These are phyloP conservation scores for Halcyon leucocephala DNA, from an alignment of 2,797 vertebrate genomes.

Conservation along the genomic window DNA sequence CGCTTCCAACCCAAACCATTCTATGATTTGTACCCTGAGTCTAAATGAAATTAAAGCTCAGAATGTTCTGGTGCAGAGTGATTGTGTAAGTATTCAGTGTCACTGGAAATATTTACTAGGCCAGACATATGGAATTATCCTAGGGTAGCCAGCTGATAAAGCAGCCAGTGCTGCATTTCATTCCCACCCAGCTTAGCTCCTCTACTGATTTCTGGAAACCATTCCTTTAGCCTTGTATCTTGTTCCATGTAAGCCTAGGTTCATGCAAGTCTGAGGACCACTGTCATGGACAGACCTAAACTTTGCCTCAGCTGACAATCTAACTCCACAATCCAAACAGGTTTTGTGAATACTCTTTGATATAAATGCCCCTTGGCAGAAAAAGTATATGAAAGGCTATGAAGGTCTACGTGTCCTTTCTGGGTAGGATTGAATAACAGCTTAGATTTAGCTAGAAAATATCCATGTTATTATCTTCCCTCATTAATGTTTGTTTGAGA, in stretches of 20 bases:
- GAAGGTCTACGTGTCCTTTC: neutral
- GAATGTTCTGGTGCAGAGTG: neutral
- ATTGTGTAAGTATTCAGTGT: neutral
- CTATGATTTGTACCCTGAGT: neutral
- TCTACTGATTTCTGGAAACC: neutral
- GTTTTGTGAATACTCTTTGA: neutral
- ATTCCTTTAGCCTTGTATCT: neutral
- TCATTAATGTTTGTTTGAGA: constrained; percentile 26
- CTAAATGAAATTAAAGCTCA: neutral
- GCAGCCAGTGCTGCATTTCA: neutral
- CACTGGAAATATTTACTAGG: neutral
- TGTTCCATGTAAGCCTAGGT: neutral
- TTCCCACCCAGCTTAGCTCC: neutral
- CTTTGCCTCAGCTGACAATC: neutral
- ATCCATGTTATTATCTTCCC: constrained; percentile 1
- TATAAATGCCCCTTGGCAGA: neutral
- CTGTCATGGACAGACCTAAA: neutral
- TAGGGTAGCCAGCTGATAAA: neutral
- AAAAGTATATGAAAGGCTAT: neutral
- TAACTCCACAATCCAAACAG: neutral
- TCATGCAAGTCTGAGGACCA: neutral
- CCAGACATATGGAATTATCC: neutral
- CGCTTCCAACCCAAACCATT: neutral
- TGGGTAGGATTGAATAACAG: neutral
- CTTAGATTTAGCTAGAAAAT: neutral